These are phyloP conservation scores for Azemiops feae DNA, from an alignment of 2,113 vertebrate species.

Conservation along the genomic window DNA sequence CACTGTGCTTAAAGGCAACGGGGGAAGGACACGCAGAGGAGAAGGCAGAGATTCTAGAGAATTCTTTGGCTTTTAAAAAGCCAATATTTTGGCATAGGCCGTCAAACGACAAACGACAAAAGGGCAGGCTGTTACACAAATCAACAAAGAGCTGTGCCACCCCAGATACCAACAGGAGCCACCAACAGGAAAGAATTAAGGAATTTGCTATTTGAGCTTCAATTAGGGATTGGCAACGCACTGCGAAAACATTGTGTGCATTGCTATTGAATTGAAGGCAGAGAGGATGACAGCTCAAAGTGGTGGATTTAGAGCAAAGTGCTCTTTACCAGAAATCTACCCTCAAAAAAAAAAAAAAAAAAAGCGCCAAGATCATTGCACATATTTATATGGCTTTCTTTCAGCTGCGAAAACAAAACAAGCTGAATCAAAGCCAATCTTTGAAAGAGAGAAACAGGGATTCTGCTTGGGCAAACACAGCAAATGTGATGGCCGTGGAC, in stretches of 20 bases:
- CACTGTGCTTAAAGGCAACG: no score
- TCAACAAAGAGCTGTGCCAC: no score
- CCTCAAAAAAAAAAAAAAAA: background rate
- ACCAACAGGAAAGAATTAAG: background rate
- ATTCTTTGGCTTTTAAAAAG: no score
- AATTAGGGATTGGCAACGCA: background rate
- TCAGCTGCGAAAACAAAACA: background rate
- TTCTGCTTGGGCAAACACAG: background rate
- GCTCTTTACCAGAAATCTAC: background rate
- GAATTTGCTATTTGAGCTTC: background rate
- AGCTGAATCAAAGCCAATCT: background rate
- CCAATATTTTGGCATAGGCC: no score
- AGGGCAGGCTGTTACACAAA: no score
- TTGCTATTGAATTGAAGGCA: background rate
- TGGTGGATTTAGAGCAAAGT: background rate
- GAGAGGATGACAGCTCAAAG: background rate
- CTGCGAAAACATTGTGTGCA: background rate
- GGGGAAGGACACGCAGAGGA: no score
- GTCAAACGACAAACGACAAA: accelerated
- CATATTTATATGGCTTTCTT: background rate
- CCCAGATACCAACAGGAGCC: no score
- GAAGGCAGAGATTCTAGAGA: no score
- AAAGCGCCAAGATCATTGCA: background rate
- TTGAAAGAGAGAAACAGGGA: background rate
- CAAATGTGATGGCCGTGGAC: no score